Conservation (phyloP, 2,113 vertebrate genomes). For the pig (Sus scrofa) region DNA sequence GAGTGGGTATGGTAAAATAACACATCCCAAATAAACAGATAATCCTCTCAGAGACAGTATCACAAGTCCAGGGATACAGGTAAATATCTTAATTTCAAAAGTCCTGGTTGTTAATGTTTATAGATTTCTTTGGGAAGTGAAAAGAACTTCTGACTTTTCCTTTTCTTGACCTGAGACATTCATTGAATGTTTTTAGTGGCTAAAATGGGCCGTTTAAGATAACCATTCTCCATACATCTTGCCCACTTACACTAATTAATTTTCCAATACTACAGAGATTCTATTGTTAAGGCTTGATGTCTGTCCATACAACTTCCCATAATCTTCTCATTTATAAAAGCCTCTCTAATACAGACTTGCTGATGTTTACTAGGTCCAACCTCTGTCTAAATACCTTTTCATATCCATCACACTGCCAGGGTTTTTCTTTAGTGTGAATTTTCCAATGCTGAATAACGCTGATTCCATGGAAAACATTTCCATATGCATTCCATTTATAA, state of each 20-base stretch:
- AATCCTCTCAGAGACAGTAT: background rate
- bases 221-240: background rate
- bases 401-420: conserved; percentile 9
- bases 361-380: background rate
- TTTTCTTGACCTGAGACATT: background rate
- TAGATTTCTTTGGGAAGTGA: background rate
- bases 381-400: conserved; percentile 40
- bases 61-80: background rate
- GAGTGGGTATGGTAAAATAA: background rate
- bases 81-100: background rate
- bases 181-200: background rate
- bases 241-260: background rate
- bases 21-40: background rate
- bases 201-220: conserved; percentile 19
- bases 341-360: background rate
- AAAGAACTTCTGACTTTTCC: background rate
- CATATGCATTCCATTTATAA: background rate
- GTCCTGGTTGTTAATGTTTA: background rate
- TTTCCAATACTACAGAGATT: background rate
- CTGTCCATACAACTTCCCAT: background rate
- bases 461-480: background rate
- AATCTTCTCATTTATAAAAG: conserved; percentile 9
- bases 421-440: background rate
- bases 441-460: conserved; percentile 2
- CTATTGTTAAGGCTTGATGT: background rate